Evolutionary conservation across 2,888 invertebrate species (phyloP).

Genomic region (Nebria salina): DNA sequence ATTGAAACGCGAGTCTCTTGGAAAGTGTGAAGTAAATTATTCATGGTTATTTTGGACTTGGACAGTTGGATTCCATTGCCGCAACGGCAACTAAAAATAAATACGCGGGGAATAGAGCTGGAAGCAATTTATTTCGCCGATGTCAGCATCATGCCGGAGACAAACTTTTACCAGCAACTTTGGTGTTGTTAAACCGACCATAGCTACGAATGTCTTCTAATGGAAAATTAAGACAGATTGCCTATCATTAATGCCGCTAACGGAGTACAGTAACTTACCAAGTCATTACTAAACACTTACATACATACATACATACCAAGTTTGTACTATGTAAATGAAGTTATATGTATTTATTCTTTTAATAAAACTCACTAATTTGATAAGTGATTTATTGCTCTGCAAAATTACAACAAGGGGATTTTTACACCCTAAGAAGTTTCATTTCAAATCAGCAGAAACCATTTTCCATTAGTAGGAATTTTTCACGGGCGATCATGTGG

Average conservation of each 20-base stretch:
- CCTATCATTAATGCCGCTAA: constrained; percentile 37
- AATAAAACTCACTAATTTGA: constrained; percentile 4
- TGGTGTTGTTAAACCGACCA: constrained; percentile 32
- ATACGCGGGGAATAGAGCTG: constrained; percentile 23
- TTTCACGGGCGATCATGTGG: no score
- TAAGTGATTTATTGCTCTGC: background rate
- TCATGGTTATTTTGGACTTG: background rate
- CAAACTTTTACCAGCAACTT: constrained; percentile 37
- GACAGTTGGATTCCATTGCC: background rate
- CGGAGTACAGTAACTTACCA: constrained; percentile 33
- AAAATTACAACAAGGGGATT: background rate
- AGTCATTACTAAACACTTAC: constrained; percentile 39
- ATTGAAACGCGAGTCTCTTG: background rate
- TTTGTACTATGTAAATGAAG: constrained; percentile 32
- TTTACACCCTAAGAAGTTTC: background rate
- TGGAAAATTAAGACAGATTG: constrained; percentile 47
- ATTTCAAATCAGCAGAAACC: background rate
- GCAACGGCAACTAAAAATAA: constrained; percentile 29
- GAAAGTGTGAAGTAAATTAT: constrained; percentile 3
- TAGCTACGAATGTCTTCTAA: constrained; percentile 40
- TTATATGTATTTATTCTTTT: constrained; percentile 30
- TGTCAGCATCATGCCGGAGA: constrained; percentile 38
- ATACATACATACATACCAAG: background rate
- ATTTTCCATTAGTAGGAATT: no score
- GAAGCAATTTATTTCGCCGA: constrained; percentile 33